phyloP scores from a whole-genome alignment of 2,113 vertebrate genomes.

The Charadrius vociferus region DNA sequence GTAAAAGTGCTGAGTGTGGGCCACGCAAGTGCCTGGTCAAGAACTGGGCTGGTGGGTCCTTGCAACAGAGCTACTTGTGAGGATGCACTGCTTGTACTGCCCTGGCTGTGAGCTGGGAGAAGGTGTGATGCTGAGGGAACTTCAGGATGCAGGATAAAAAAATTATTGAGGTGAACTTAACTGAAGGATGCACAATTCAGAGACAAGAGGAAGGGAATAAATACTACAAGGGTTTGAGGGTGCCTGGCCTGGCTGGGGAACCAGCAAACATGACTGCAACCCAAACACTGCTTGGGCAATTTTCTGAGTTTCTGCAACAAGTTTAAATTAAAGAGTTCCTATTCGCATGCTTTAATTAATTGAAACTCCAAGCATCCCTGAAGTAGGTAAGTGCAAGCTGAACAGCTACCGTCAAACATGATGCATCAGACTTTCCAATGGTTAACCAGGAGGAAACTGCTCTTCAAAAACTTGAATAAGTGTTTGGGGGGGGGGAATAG shows the following conservation, averaged over 20 bases:
- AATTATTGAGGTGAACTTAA: neutral
- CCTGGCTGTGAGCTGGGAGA: neutral
- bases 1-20: neutral
- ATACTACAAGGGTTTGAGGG: neutral
- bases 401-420: neutral
- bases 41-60: neutral
- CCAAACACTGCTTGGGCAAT: accelerated
- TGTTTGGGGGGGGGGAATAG: neutral
- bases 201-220: neutral
- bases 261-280: accelerated
- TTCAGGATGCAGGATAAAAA: neutral
- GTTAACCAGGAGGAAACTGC: neutral
- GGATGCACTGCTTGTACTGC: neutral
- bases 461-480: neutral
- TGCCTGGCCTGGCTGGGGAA: neutral
- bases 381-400: neutral
- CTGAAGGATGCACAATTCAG: neutral
- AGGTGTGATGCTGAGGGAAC: neutral
- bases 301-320: neutral
- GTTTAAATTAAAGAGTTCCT: neutral
- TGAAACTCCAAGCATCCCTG: neutral
- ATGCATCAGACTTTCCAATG: accelerated
- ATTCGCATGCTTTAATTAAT: neutral
- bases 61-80: neutral
- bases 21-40: neutral